Evolutionary conservation across 2,888 invertebrate species (phyloP).

Genomic region (Mylabris sibirica): DNA sequence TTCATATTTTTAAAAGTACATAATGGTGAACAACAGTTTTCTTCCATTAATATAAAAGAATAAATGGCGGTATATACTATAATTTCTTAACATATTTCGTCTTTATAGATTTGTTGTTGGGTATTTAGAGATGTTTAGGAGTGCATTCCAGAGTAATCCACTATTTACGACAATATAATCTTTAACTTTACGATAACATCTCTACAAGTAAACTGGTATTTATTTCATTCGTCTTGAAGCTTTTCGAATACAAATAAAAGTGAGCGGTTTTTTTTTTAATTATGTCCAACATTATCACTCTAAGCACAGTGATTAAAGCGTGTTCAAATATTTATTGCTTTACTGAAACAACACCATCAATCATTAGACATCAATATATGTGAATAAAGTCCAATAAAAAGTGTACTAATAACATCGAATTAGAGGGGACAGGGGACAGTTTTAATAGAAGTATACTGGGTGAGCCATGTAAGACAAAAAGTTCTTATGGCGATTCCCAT

Average conservation of each 20-base stretch:
- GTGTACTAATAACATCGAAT: conserved; percentile 22
- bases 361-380: conserved; percentile 30
- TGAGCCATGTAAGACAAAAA: no score
- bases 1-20: neutral
- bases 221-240: no score
- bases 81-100: neutral
- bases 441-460: no score
- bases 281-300: neutral
- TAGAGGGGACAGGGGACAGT: no score
- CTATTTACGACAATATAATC: neutral
- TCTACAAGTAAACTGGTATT: neutral
- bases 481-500: no score
- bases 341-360: conserved; percentile 27
- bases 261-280: neutral
- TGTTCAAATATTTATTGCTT: conserved; percentile 19
- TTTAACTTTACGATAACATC: neutral
- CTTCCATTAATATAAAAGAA: neutral
- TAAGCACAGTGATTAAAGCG: neutral
- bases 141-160: neutral
- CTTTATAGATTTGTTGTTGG: neutral
- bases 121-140: neutral
- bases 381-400: conserved; percentile 29
- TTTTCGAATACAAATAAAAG: no score
- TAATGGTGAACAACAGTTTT: neutral
- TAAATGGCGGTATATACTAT: neutral